These are phyloP conservation scores for Sericinus montela DNA, from an alignment of 2,888 invertebrate species.

Conservation along the genomic window DNA sequence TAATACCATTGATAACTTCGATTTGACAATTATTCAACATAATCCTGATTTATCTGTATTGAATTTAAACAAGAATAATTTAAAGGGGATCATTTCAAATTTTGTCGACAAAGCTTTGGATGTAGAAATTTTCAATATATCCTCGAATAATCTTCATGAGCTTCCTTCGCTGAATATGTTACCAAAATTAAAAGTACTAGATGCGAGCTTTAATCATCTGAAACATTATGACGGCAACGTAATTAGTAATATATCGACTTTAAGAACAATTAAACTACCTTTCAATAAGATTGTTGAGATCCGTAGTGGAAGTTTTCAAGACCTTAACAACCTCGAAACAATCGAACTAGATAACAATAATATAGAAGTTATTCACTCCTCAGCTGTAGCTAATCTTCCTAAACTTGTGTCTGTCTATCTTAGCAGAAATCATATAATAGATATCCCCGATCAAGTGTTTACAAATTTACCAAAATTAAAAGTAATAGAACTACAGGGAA, in stretches of 20 bases:
- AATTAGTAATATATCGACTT: slow-evolving; percentile 83
- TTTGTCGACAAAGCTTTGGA: slow-evolving; percentile 82
- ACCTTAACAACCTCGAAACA: slow-evolving; percentile 83
- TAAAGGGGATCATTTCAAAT: slow-evolving; percentile 83
- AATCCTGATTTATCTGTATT: slow-evolving; percentile 81
- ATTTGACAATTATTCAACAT: slow-evolving; percentile 83
- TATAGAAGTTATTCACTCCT: slow-evolving; percentile 85
- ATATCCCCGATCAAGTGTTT: slow-evolving; percentile 87
- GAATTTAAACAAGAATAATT: slow-evolving; percentile 87
- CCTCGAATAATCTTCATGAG: slow-evolving; percentile 86
- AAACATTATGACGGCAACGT: slow-evolving; percentile 83
- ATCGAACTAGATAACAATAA: slow-evolving; percentile 91
- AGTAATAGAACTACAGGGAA: slow-evolving; percentile 89
- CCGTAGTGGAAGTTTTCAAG: slow-evolving; percentile 84
- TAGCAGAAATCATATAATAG: slow-evolving; percentile 85
- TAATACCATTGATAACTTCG: slow-evolving; percentile 85
- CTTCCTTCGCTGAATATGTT: slow-evolving; percentile 86
- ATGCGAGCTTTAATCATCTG: slow-evolving; percentile 88
- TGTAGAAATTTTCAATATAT: slow-evolving; percentile 86
- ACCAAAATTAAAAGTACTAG: slow-evolving; percentile 83
- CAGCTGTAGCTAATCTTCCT: slow-evolving; percentile 84
- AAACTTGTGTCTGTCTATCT: slow-evolving; percentile 84
- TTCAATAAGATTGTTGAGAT: slow-evolving; percentile 86
- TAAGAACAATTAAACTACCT: slow-evolving; percentile 85
- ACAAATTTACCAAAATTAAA: slow-evolving; percentile 86